Base-by-base conservation (phyloP, 35 echinoderm and acorn worm species). In the Diadema setosum region DNA sequence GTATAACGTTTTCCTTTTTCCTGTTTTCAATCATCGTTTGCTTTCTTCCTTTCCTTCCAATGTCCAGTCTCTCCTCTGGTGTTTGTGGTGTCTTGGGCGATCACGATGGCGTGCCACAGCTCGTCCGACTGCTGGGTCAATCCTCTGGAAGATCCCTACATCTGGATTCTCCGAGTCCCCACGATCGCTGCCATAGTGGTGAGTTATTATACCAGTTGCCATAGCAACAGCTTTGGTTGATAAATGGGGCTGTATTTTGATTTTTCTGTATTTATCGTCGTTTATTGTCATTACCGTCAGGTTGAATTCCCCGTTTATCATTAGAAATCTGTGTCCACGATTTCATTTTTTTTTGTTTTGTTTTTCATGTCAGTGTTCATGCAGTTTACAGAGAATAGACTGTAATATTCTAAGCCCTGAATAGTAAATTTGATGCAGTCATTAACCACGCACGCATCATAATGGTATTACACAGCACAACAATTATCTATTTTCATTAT, bases 1-100 rank as follows among this genome's bases (percentile, higher is more conserved):
- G n/a, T n/a, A n/a, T n/a, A n/a, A n/a, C n/a, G n/a, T n/a, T n/a
- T n/a, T n/a, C n/a, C n/a, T n/a, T n/a, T n/a, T n/a, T n/a, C n/a
- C n/a, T n/a, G n/a, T n/a, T n/a, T n/a, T n/a, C n/a, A n/a, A n/a
- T n/a, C n/a, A n/a, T n/a, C n/a, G n/a, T n/a, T n/a, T n/a, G n/a
- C n/a, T n/a, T n/a, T n/a, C n/a, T n/a, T n/a, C n/a, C n/a, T n/a
- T n/a, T n/a, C n/a, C n/a, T n/a, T n/a, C n/a, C n/a, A n/a, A n/a
- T n/a, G n/a, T n/a, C n/a, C 35, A 96, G 94, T 87, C 18, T 96
- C 94, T 12, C 94, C 94, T 0, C 27, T 87, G 23, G 56, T 96
- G 39, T 91, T 91, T 30, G 82, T 81, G 7, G 48, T 85, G 9
- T 57, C 60, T 12, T 96, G 94, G 94, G 94, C 85, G 17, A 33